Evolutionary conservation across 2,113 vertebrate species (phyloP).

Genomic region (Amblyopsis rosae): DNA sequence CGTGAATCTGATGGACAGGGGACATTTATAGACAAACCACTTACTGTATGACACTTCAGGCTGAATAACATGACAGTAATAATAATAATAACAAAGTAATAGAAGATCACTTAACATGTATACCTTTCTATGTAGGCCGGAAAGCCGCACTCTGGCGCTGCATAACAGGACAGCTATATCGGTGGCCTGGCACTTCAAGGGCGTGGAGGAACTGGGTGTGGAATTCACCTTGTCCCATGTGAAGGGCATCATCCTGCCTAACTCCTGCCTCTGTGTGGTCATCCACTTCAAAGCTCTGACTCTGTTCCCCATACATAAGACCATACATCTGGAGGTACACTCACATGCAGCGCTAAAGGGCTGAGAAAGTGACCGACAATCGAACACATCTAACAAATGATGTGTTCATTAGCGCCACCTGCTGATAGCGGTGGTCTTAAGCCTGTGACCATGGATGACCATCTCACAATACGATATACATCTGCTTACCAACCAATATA

Average conservation of each 20-base stretch:
- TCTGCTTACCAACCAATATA: no score
- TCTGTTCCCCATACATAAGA: slow-evolving; percentile 76
- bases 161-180: slow-evolving; percentile 79
- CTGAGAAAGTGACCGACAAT: neutral
- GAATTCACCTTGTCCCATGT: slow-evolving; percentile 78
- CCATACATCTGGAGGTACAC: slow-evolving; percentile 84
- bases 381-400: no score
- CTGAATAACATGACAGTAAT: no score
- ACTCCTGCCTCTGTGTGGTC: slow-evolving; percentile 64
- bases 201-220: slow-evolving; percentile 82
- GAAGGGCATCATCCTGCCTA: slow-evolving; percentile 72
- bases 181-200: slow-evolving; percentile 82
- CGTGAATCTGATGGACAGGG: neutral
- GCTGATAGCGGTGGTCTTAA: no score
- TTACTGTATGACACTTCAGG: no score
- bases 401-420: no score
- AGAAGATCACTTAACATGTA: no score
- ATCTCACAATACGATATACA: no score
- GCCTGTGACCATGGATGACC: no score
- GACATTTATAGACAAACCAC: neutral
- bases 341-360: neutral
- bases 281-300: slow-evolving; percentile 80
- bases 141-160: slow-evolving; percentile 72
- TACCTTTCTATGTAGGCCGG: slow-evolving; percentile 66
- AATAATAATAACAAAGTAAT: no score